Evolutionary conservation across 2,888 invertebrate genomes (phyloP).

Genomic region (Caenorhabditis japonica): DNA sequence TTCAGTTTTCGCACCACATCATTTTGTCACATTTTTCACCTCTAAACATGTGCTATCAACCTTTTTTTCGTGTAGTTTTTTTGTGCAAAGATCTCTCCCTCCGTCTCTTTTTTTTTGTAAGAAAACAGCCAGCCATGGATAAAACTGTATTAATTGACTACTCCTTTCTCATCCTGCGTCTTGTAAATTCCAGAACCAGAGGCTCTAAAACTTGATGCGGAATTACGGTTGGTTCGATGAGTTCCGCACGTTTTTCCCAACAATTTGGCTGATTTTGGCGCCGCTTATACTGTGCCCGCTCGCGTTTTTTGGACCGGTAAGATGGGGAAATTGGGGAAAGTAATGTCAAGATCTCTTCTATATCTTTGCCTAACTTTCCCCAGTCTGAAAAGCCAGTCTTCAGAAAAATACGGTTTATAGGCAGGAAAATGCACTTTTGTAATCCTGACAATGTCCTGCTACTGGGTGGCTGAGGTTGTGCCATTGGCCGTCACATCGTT

Average conservation of each 20-base stretch:
- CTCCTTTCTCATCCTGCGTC: no score
- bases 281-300: conserved; percentile 58
- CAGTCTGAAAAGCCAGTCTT: not conserved
- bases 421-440: conserved; percentile 64
- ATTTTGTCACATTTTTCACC: no score
- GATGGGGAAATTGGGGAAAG: not conserved
- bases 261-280: conserved; percentile 60
- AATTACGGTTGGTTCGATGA: conserved; percentile 35
- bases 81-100: no score
- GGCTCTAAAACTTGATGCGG: no score
- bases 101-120: no score
- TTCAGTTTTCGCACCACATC: no score
- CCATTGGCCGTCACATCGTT: conserved; percentile 69
- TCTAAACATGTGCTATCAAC: no score
- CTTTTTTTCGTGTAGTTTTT: no score
- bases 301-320: conserved; percentile 49
- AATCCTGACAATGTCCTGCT: conserved; percentile 65
- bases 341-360: not conserved
- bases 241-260: conserved; percentile 54
- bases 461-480: conserved; percentile 68
- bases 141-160: no score
- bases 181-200: conserved; percentile 6
- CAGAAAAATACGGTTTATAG: conserved; percentile 11
- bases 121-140: no score
- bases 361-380: not conserved